A percentile compares a stretch with the other conserved stretches of the same genome.
phyloP scores from a whole-genome alignment of 64 coral and sea anemone genomes.

The Astreopora myriophthalma region DNA sequence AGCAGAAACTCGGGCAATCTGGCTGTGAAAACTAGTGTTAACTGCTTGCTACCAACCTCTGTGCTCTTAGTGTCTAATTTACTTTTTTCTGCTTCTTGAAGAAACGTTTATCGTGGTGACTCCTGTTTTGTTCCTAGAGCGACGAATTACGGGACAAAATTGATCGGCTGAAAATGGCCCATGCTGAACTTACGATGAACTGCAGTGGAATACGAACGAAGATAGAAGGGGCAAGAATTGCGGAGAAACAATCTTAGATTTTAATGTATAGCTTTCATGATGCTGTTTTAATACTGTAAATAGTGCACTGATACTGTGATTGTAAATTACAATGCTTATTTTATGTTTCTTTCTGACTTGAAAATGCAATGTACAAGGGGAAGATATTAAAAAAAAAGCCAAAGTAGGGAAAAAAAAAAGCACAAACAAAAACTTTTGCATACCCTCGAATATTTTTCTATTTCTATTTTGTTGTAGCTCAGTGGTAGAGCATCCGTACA shows the following conservation, averaged over 20 bases:
- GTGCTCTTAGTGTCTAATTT: too few species aligned
- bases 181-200: conserved; percentile 97
- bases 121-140: conserved; percentile 66
- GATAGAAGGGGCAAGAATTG: conserved; percentile 78
- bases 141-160: conserved; percentile 76
- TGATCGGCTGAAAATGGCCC: conserved; percentile 83
- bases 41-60: too few species aligned
- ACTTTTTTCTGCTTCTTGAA: neutral
- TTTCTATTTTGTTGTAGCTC: too few species aligned
- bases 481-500: too few species aligned
- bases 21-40: too few species aligned
- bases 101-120: neutral
- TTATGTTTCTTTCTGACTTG: neutral
- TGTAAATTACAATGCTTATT: neutral
- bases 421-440: too few species aligned
- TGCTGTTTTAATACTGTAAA: neutral
- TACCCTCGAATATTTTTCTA: too few species aligned
- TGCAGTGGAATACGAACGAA: conserved; percentile 87
- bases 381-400: neutral
- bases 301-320: neutral
- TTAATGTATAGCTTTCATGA: neutral
- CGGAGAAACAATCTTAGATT: conserved; percentile 32
- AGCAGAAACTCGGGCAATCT: too few species aligned
- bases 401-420: too few species aligned
- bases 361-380: neutral